These are phyloP conservation scores for Sinocyclocheilus maitianheensis DNA, from an alignment of 2,113 vertebrate genomes.

Conservation along the genomic window DNA sequence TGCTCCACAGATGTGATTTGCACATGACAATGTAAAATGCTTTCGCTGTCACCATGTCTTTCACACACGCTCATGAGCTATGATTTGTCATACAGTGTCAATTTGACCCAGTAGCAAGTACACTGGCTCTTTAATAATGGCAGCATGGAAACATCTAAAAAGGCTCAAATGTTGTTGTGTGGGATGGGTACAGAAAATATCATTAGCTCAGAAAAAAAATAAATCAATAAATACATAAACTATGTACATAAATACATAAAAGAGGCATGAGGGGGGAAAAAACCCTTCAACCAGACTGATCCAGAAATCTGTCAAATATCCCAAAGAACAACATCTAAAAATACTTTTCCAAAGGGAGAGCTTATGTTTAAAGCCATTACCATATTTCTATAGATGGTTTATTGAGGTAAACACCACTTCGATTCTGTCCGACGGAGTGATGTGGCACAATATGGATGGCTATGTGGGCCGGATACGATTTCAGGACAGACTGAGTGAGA, in stretches of 20 bases:
- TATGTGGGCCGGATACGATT: not conserved
- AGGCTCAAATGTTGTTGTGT: not conserved
- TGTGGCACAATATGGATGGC: too few relatives aligned
- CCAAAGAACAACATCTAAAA: too few relatives aligned
- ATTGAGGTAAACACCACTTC: too few relatives aligned
- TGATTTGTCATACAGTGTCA: not conserved
- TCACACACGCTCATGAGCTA: not conserved
- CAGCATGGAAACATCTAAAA: not conserved
- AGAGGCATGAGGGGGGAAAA: too few relatives aligned
- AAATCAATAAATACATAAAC: not conserved
- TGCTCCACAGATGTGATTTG: conserved; percentile 12
- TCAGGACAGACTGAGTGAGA: conserved; percentile 13
- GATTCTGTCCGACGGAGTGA: too few relatives aligned
- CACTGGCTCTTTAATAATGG: not conserved
- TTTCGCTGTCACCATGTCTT: not conserved
- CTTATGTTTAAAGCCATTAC: too few relatives aligned
- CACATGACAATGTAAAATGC: not conserved
- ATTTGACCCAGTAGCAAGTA: not conserved
- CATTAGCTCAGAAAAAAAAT: not conserved
- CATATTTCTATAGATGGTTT: too few relatives aligned
- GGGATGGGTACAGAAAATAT: not conserved
- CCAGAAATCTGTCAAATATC: too few relatives aligned
- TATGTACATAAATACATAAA: not conserved
- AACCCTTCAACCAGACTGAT: not conserved
- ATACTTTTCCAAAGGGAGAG: too few relatives aligned